A percentile compares a stretch with the other conserved stretches of the same genome.
Evolutionary conservation across 2,888 invertebrate species (phyloP).

Genomic region (Catotricha subobsoleta): DNA sequence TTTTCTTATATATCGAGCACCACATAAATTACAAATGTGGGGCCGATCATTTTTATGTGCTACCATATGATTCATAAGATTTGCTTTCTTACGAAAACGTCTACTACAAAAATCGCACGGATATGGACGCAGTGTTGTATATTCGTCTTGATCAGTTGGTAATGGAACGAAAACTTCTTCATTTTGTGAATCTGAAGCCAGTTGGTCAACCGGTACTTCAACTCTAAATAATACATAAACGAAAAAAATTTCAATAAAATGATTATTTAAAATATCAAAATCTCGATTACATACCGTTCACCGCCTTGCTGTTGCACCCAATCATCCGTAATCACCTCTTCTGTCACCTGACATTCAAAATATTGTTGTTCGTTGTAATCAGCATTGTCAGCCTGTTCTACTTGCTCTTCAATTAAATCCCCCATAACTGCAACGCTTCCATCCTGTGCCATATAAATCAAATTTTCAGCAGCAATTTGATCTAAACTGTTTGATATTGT

Average conservation of each 20-base stretch:
- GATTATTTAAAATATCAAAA: too few relatives aligned
- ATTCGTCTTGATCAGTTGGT: constrained; percentile 64
- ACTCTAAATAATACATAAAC: constrained; percentile 32
- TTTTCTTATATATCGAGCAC: constrained; percentile 59
- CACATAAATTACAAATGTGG: constrained; percentile 66
- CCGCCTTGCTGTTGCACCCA: constrained; percentile 59
- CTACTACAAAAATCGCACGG: constrained; percentile 76
- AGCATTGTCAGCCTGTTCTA: constrained; percentile 15
- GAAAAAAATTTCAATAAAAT: not conserved
- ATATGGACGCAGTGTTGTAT: constrained; percentile 47
- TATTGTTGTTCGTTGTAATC: constrained; percentile 18
- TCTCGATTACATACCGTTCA: constrained; percentile 34
- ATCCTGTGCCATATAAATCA: constrained; percentile 42
- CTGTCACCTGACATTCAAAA: constrained; percentile 48
- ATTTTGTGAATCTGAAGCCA: constrained; percentile 31
- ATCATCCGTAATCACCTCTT: constrained; percentile 65
- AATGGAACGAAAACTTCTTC: constrained; percentile 55
- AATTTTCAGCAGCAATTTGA: constrained; percentile 45
- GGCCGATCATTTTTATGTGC: constrained; percentile 71
- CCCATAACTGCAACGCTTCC: constrained; percentile 23
- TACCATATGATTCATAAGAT: constrained; percentile 72
- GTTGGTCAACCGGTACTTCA: constrained; percentile 47
- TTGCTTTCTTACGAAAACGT: constrained; percentile 65
- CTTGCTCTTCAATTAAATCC: constrained; percentile 19
- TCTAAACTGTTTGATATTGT: constrained; percentile 23